phyloP scores from a whole-genome alignment of 2,797 vertebrate genomes.

The Acrossocheilus wenchowensis region DNA sequence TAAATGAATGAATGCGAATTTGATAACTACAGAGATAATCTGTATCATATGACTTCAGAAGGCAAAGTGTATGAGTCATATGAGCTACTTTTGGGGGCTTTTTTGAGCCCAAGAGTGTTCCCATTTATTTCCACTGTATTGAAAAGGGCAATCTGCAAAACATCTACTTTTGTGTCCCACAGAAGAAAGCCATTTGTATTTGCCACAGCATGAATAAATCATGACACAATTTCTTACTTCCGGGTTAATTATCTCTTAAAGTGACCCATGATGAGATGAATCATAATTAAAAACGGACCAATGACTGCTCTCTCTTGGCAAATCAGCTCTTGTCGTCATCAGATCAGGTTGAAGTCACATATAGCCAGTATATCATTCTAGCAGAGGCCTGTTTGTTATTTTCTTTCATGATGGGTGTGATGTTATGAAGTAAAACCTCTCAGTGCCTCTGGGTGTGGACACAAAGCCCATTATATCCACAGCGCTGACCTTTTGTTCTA shows the following conservation, averaged over 20 bases:
- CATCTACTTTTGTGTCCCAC: not conserved
- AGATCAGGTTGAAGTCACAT: not conserved
- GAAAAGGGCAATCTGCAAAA: not conserved
- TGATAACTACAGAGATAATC: not conserved
- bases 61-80: not conserved
- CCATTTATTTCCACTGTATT: not conserved
- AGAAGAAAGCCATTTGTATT: not conserved
- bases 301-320: not conserved
- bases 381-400: conserved; percentile 4
- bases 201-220: not conserved
- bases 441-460: conserved; percentile 31
- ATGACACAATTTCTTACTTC: not conserved
- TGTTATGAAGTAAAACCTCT: conserved; percentile 4
- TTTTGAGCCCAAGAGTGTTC: not conserved
- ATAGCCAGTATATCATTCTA: not conserved
- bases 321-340: not conserved
- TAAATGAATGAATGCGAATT: not conserved
- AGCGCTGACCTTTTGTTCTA: conserved; percentile 34
- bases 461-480: conserved; percentile 9
- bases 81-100: not conserved
- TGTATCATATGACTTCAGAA: not conserved
- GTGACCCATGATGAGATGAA: not conserved
- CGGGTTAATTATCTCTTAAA: not conserved
- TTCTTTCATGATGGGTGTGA: conserved; percentile 24
- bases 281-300: not conserved